Percentiles rank a stretch among this genome's conserved stretches.
Conservation (phyloP, 2,113 vertebrate genomes). For the Athene noctua region DNA sequence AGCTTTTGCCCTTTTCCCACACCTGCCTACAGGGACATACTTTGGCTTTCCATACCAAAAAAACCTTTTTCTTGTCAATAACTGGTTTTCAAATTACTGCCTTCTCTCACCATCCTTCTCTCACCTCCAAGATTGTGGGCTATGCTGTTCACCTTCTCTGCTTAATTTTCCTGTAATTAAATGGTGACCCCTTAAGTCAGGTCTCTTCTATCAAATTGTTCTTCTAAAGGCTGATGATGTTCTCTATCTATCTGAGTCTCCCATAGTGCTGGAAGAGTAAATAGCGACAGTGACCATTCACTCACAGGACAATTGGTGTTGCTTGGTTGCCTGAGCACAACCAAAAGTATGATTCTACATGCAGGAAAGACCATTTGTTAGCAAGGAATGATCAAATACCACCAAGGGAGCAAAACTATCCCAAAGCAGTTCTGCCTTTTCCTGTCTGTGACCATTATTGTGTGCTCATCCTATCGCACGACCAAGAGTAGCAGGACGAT, state of each 20-base stretch:
- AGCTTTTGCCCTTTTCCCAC: background rate
- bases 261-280: background rate
- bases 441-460: background rate
- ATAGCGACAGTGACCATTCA: background rate
- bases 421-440: background rate
- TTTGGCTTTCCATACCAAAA: background rate
- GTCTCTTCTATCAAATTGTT: background rate
- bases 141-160: background rate
- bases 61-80: background rate
- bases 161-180: background rate
- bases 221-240: background rate
- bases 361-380: background rate
- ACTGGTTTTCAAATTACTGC: background rate
- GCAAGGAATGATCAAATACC: background rate
- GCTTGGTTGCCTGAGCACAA: background rate
- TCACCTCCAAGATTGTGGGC: background rate
- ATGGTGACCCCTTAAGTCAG: background rate
- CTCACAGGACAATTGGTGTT: background rate
- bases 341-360: background rate
- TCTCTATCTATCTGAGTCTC: background rate
- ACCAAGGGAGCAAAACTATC: background rate
- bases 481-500: background rate
- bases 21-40: background rate
- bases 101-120: background rate
- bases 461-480: background rate